These are phyloP conservation scores for Temnopleurus reevesii DNA, from an alignment of 53 echinoderm and acorn worm species.

Conservation along the genomic window DNA sequence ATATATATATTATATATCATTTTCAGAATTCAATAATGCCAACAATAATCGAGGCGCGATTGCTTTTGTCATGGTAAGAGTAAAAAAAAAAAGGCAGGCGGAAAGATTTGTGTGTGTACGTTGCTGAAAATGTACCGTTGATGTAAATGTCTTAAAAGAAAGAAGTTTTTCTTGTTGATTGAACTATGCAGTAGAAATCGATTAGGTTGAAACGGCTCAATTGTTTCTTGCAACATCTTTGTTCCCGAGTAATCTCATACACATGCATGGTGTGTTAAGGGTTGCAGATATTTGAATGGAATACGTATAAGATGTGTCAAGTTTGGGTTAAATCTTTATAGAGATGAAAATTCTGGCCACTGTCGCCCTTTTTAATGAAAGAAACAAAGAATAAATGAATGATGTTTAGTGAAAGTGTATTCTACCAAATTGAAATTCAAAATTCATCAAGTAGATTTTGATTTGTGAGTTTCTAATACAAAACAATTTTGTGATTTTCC, in stretches of 20 bases:
- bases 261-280: not conserved
- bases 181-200: slow-evolving; percentile 27
- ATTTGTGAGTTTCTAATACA: too few species aligned
- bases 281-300: too few species aligned
- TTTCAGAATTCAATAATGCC: slow-evolving; percentile 40
- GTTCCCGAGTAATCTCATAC: not conserved
- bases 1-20: slow-evolving; percentile 50
- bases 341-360: too few species aligned
- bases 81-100: not conserved
- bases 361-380: too few species aligned
- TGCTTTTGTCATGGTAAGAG: not conserved
- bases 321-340: too few species aligned
- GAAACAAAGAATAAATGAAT: too few species aligned
- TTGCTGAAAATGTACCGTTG: slow-evolving; percentile 1
- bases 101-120: slow-evolving; percentile 14
- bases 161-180: not conserved
- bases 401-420: too few species aligned
- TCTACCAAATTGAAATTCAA: too few species aligned
- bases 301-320: too few species aligned
- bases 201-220: not conserved
- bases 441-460: too few species aligned
- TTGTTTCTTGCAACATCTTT: not conserved
- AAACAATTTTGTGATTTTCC: too few species aligned
- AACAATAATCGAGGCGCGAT: not conserved
- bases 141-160: not conserved